Base-by-base conservation (phyloP, 2,888 invertebrate species). In the Theristus sp. region DNA sequence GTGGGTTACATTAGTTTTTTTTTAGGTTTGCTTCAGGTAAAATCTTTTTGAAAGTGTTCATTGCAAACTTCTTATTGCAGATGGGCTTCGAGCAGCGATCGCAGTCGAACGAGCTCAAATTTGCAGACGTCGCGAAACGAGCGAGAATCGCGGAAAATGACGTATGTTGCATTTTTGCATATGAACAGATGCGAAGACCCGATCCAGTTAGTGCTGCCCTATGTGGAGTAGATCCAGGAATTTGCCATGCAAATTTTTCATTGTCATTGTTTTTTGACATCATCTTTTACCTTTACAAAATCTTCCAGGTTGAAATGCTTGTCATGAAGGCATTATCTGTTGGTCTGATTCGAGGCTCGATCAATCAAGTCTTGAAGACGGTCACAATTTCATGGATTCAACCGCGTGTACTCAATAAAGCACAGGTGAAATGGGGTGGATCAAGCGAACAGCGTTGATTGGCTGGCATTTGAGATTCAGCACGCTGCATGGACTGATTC, bases 281-380 rank as follows among this genome's bases (percentile, higher is more conserved):
- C 6, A 24, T 53, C 13, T 53, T 22, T 13, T 1, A 20, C 55
- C 25, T 27, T 52, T 13, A 49, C 22, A 2, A n/a, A n/a, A 24
- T 30, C 28, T n/a, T 30, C 27, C 22, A 46, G 89, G 73, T 98
- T 26, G 98, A 98, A 74, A 80, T 91, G 64, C 79, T 98, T 55
- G 89, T 98, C 0, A 98, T 99, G 96, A 93, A 91, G 77, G 96
- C 96, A 0, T 75, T 98, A 29, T 89, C 94, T 0, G 85, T 93
- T 73, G 89, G 88, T 27, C 81, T 98, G 24, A 88, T 99, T 2
- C 84, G 85, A 62, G 98, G 79, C 28, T 71, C 71, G 47, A 77
- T 79, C 63, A 70, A 73, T 63, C 69, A 70, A 74, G 71, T 93
- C 26, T 78, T 80, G 38, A 72, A 75, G 64, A 82, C 80, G 59